phyloP scores from a whole-genome alignment of 2,888 invertebrate genomes.

The Selenia dentaria region DNA sequence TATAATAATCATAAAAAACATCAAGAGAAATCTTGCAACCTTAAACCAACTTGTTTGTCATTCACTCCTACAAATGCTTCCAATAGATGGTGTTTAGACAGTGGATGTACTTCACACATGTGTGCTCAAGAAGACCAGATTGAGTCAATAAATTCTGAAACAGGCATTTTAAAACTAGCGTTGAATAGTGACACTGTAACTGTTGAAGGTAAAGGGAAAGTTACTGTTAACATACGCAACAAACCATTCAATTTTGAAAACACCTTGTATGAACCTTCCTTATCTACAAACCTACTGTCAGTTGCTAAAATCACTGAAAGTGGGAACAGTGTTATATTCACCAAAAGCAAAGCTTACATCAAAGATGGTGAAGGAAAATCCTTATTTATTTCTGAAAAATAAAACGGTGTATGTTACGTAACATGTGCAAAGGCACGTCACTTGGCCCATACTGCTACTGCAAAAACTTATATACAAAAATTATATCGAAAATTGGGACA shows the following conservation, averaged over 20 bases:
- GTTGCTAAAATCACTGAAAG: constrained; percentile 12
- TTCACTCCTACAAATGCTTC: neutral
- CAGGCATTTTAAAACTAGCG: neutral
- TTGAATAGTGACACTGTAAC: neutral
- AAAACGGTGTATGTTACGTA: no score
- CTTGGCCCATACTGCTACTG: no score
- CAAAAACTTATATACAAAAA: no score
- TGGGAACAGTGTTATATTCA: constrained; percentile 6
- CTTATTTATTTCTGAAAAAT: no score
- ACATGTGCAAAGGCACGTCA: no score
- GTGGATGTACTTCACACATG: constrained; percentile 3
- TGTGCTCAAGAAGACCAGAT: neutral
- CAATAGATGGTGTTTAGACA: neutral
- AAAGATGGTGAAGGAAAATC: no score
- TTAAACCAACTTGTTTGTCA: neutral
- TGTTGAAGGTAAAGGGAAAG: neutral
- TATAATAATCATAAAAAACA: neutral
- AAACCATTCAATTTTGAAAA: no score
- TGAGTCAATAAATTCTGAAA: neutral
- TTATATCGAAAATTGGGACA: no score
- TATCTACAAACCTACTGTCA: constrained; percentile 12
- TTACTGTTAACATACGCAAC: no score
- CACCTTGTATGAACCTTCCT: constrained; percentile 10
- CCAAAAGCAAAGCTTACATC: constrained; percentile 6
- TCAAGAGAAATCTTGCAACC: neutral